These are phyloP conservation scores for Nautilus pompilius DNA, from an alignment of 1,140 invertebrate species.

Conservation along the genomic window DNA sequence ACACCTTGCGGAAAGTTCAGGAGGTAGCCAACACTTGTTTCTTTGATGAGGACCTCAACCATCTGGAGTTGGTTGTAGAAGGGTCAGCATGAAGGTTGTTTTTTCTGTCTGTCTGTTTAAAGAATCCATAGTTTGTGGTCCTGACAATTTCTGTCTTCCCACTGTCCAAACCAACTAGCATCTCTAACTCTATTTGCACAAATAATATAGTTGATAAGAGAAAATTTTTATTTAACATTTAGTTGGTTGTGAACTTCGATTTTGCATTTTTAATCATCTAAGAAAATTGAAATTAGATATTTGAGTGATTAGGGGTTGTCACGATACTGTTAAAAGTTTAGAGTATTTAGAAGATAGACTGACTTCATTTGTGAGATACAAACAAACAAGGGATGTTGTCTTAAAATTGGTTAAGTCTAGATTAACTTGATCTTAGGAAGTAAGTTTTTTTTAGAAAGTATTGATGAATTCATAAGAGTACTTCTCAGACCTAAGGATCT, in stretches of 20 bases:
- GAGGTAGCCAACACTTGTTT: slow-evolving; percentile 17
- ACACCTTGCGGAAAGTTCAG: slow-evolving; percentile 35
- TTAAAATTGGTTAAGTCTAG: no score
- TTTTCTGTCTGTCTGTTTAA: not conserved
- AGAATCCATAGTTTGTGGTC: not conserved
- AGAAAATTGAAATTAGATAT: no score
- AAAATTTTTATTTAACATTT: not conserved
- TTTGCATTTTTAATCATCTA: not conserved
- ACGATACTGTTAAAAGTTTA: no score
- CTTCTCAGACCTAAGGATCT: no score
- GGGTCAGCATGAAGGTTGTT: slow-evolving; percentile 31
- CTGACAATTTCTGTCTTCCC: not conserved
- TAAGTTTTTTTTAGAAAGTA: no score
- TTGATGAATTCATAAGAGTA: no score
- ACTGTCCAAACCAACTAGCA: not conserved
- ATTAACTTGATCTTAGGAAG: no score
- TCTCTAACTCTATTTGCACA: not conserved
- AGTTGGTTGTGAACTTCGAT: not conserved
- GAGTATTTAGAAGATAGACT: no score
- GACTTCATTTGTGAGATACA: no score
- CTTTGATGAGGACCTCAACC: slow-evolving; percentile 28
- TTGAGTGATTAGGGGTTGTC: no score
- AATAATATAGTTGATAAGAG: not conserved
- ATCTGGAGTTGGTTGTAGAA: slow-evolving; percentile 40
- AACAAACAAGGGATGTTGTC: no score